Percentiles rank a stretch among this genome's conserved stretches.
These are phyloP conservation scores for Setipinna tenuifilis DNA, from an alignment of 2,797 vertebrate species.

Conservation along the genomic window DNA sequence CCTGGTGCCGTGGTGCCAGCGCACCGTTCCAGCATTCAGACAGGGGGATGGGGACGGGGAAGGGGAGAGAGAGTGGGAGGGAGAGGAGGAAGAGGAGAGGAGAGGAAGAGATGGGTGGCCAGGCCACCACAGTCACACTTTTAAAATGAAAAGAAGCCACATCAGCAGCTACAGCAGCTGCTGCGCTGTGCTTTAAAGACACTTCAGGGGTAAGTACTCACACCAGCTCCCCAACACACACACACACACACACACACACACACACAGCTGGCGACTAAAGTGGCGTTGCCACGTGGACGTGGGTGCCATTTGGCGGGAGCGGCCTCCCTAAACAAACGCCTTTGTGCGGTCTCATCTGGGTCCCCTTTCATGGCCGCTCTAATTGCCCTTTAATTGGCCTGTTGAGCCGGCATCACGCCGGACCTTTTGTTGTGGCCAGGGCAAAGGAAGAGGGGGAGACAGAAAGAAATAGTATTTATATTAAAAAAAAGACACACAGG, in stretches of 20 bases:
- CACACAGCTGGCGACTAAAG: not conserved
- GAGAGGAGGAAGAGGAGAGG: not conserved
- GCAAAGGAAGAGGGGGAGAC: not conserved
- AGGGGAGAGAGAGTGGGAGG: not conserved
- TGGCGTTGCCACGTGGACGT: conserved; percentile 20
- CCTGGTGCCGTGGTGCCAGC: not conserved
- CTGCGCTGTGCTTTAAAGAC: not conserved
- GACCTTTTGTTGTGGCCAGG: conserved; percentile 31
- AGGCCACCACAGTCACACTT: conserved; percentile 24
- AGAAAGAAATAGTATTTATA: not conserved
- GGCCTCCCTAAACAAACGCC: conserved; percentile 46
- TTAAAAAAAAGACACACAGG: not conserved
- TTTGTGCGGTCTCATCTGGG: conserved; percentile 34
- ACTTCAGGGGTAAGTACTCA: not conserved
- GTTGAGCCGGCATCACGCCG: conserved; percentile 47
- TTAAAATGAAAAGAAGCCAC: conserved; percentile 17
- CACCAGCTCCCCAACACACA: not conserved
- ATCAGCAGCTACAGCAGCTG: conserved; percentile 3
- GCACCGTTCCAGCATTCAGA: not conserved
- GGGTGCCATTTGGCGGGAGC: conserved; percentile 41
- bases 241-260: not conserved
- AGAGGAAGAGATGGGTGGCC: not conserved
- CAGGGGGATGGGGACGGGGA: not conserved
- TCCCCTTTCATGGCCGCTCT: conserved; percentile 57
- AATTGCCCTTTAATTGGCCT: conserved; percentile 51